Base-by-base conservation (phyloP, 1,140 invertebrate genomes). In the Pachypsylla venusta region DNA sequence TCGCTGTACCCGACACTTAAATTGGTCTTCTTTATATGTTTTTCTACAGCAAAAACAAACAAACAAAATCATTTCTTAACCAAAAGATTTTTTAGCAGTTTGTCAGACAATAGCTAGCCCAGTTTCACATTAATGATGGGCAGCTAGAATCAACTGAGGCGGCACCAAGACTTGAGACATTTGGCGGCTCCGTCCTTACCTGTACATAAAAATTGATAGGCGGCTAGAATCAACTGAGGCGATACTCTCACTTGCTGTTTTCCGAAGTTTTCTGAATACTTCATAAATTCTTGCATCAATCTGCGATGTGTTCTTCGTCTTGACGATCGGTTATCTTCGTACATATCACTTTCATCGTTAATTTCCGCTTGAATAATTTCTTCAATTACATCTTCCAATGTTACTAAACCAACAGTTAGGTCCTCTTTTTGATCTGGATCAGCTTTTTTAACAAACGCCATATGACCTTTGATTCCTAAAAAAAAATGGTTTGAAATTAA, bases 381-480 rank as follows among this genome's bases (percentile, higher is more conserved):
- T 67, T 75, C 74, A 28, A 75, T 72, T 1, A 75, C 71, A 67
- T 75, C 74, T 67, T 75, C 74, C 54, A 75, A 62, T n/a, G 74
- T 75, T 1, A 75, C 71, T 25, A 75, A 63, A 24, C 74, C 74
- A 5, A 28, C 55, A 40, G 69, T 64, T 5, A 64, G 72, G 68
- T 54, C 63, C 62, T 28, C 68, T 66, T 63, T 73, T 68, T 22
- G 60, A 55, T 35, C 42, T 12, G 14, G 16, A 16, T 58, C 39
- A 16, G 28, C 57, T 27, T n/a, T 62, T 54, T 68, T 64, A 10
- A 75, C 70, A 63, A 75, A 70, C 7, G 70, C 72, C 69, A 75
- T 71, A 59, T 75, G 73, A 20, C 64, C 65, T 24, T 61, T 59
- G 20, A 53, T 63, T 1, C 57, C 57, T 58, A 35, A 16, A 7